Percentiles rank a stretch among this genome's conserved stretches.
phyloP scores from a whole-genome alignment of 2,797 vertebrate species.

The Coranthus polyacanthus region DNA sequence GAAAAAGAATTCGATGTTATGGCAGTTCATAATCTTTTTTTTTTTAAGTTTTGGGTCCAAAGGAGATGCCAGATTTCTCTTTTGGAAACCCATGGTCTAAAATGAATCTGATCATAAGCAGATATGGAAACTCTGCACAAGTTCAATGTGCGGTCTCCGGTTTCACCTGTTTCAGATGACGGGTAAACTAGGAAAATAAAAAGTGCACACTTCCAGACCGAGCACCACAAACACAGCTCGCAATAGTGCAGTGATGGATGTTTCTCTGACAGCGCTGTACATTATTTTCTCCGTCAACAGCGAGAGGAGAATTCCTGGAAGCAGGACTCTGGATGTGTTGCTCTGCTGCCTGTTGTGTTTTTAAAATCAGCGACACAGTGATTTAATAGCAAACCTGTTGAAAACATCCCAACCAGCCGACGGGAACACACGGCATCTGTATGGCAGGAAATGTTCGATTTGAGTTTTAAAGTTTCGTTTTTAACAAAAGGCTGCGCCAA shows the following conservation, averaged over 20 bases:
- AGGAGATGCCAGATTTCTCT: too few relatives aligned
- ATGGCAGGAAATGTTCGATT: slow-evolving; percentile 55
- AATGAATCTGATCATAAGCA: too few relatives aligned
- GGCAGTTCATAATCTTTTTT: too few relatives aligned
- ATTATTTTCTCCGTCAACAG: slow-evolving; percentile 45
- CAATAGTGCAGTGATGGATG: slow-evolving; percentile 61
- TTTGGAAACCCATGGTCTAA: too few relatives aligned
- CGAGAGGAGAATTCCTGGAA: slow-evolving; percentile 82
- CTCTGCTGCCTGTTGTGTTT: too few relatives aligned
- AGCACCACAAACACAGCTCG: slow-evolving; percentile 27
- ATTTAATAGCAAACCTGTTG: slow-evolving; percentile 71
- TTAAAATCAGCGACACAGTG: slow-evolving; percentile 69
- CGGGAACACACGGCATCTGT: slow-evolving; percentile 41
- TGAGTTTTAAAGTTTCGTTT: slow-evolving; percentile 2
- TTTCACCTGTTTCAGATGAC: slow-evolving; percentile 7
- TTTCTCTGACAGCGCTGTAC: slow-evolving; percentile 53
- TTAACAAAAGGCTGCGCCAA: not conserved
- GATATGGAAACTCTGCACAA: too few relatives aligned
- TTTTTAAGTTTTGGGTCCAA: too few relatives aligned
- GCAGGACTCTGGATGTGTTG: slow-evolving; percentile 51
- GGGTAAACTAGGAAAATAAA: slow-evolving; percentile 20
- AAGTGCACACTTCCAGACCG: not conserved
- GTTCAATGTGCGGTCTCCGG: not conserved
- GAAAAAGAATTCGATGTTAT: too few relatives aligned
- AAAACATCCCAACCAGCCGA: slow-evolving; percentile 61